Evolutionary conservation across 2,113 vertebrate genomes (phyloP), one percentile per base, ranked within the genome.

Genomic region (Ceyx margarethae): DNA sequence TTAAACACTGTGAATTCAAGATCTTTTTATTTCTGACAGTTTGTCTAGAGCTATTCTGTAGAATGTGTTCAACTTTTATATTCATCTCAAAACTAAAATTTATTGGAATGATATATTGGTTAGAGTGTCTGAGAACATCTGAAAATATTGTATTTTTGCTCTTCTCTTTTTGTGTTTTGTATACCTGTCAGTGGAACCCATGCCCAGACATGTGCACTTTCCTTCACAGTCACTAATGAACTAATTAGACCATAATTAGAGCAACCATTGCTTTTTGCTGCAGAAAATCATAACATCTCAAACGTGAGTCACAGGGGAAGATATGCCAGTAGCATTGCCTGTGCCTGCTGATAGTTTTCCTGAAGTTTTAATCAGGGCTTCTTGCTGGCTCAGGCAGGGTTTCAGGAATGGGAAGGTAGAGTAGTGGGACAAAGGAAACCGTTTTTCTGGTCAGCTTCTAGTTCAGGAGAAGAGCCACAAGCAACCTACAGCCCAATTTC

Each of bases 161-260:
- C 40, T 45, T 89, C 54, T 18, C 64, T 46, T 43, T 37, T 72
- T 75, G 74, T 58, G 50, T 56, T 85, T 84, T 81, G 13, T 40
- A 13, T 57, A 81, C 57, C 85, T 90, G 77, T 78, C 91, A 92
- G 65, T 71, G 42, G 4, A 82, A 54, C 40, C 50, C 48, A 6
- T 37, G 72, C 46, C 62, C 18, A 71, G 56, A 51, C 35, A 22
- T 29, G 48, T 0, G 4, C 33, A 3, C 22, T 91, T 87, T 20
- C 33, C 56, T 71, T 71, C 89, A 51, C 64, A 80, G 79, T 82
- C 81, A 95, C 53, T 85, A 80, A 61, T 3, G 46, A 89, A 72
- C 81, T 90, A 87, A 92, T 94, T 83, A 87, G 85, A 87, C 46
- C 51, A 56, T 67, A 92, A 92, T 94, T 95, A 94, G 58, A 87